Conservation (phyloP, 2,797 vertebrate genomes). For the Poecilia picta region DNA sequence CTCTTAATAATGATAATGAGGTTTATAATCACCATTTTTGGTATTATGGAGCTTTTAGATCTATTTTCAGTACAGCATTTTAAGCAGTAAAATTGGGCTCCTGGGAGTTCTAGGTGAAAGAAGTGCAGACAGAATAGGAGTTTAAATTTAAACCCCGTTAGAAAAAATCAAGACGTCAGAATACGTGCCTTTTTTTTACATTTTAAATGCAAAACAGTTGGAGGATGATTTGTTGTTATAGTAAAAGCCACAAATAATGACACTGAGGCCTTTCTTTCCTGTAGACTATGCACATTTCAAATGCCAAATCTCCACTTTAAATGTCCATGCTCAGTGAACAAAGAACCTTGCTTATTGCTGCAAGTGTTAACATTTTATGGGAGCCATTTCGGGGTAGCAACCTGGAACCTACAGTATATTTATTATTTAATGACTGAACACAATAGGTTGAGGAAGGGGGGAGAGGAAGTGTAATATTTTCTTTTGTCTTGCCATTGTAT, state of each 20-base stretch:
- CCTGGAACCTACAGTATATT: conserved; percentile 24
- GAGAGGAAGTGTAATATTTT: neutral
- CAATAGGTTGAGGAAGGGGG: neutral
- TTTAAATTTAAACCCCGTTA: neutral
- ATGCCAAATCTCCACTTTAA: neutral
- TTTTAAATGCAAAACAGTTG: neutral
- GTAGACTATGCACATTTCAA: neutral
- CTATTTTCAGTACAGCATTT: neutral
- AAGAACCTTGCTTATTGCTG: conserved; percentile 4
- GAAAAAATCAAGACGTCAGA: neutral
- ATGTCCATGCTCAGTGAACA: conserved; percentile 8
- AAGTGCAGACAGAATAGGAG: neutral
- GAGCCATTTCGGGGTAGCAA: conserved; percentile 6
- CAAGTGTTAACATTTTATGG: conserved; percentile 21
- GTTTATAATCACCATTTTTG: conserved; percentile 14
- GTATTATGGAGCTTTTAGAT: conserved; percentile 1
- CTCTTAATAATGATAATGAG: conserved; percentile 6
- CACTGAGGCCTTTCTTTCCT: neutral
- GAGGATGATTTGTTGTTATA: neutral
- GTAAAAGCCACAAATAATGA: neutral
- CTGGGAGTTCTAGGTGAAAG: conserved; percentile 8
- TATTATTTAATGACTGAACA: conserved; percentile 28
- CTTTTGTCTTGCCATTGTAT: conserved; percentile 6
- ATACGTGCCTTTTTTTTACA: neutral
- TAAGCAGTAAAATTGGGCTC: conserved; percentile 12